Evolutionary conservation across 2,113 vertebrate species (phyloP).

Genomic region (Panurus biarmicus): DNA sequence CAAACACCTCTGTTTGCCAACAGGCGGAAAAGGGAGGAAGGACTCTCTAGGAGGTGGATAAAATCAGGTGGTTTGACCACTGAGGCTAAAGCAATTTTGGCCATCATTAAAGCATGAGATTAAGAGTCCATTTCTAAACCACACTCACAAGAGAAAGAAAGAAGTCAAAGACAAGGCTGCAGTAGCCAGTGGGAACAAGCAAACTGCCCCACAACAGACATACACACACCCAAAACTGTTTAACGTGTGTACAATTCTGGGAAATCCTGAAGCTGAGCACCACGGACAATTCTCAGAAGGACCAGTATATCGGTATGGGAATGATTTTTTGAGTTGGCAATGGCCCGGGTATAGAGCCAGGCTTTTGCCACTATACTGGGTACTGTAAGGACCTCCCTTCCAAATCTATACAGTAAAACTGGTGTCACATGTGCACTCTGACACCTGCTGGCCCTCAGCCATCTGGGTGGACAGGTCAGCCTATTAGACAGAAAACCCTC

Average conservation of each 20-base stretch:
- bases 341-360: background rate
- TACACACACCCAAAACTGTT: background rate
- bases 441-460: background rate
- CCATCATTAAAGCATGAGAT: background rate
- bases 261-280: background rate
- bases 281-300: background rate
- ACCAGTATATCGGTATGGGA: background rate
- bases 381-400: background rate
- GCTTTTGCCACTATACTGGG: background rate
- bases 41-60: background rate
- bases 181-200: background rate
- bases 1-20: fast-evolving
- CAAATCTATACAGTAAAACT: fast-evolving
- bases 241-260: background rate
- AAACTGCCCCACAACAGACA: background rate
- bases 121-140: background rate
- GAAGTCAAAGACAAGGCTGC: background rate
- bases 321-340: background rate
- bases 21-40: background rate
- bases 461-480: background rate
- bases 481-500: background rate
- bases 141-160: background rate
- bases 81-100: background rate
- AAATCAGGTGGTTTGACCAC: background rate
- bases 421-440: background rate